These are phyloP conservation scores for Phrynocephalus guinanensis DNA, from an alignment of 2,797 vertebrate genomes.

Conservation along the genomic window DNA sequence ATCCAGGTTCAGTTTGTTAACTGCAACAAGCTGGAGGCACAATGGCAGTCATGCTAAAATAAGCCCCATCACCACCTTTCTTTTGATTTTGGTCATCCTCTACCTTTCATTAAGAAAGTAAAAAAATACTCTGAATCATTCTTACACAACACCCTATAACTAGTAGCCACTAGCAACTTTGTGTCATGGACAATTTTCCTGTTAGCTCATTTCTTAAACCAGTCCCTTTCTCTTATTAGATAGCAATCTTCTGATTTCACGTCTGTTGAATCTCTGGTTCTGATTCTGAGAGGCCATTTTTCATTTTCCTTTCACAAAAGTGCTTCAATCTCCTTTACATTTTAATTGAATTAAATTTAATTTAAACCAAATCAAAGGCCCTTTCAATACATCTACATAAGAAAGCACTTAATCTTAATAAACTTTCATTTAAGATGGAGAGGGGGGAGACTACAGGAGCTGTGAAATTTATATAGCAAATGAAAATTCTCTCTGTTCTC, in stretches of 20 bases:
- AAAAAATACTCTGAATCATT: slow-evolving; percentile 7
- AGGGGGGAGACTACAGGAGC: slow-evolving; percentile 66
- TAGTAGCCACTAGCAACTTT: neutral
- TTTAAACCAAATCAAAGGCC: slow-evolving; percentile 79
- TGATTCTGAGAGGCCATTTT: slow-evolving; percentile 53
- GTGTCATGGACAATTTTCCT: slow-evolving; percentile 34
- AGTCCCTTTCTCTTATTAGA: slow-evolving; percentile 20
- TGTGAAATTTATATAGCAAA: slow-evolving; percentile 74
- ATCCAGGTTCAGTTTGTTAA: no score
- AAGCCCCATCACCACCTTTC: slow-evolving; percentile 1
- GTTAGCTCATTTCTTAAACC: slow-evolving; percentile 5
- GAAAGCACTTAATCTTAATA: slow-evolving; percentile 81
- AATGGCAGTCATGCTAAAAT: neutral
- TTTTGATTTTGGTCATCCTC: slow-evolving; percentile 49
- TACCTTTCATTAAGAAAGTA: slow-evolving; percentile 9
- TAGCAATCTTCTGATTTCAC: slow-evolving; percentile 46
- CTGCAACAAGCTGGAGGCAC: no score
- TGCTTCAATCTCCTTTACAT: slow-evolving; percentile 74
- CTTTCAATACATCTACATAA: slow-evolving; percentile 75
- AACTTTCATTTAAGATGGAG: slow-evolving; percentile 75
- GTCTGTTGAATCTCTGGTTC: slow-evolving; percentile 34
- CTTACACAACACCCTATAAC: slow-evolving; percentile 28
- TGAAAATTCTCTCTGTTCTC: slow-evolving; percentile 73
- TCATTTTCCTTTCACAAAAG: slow-evolving; percentile 67
- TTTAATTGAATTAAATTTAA: slow-evolving; percentile 79